These are phyloP conservation scores for Aradophagus sp. DNA, from an alignment of 1,140 invertebrate species.

Conservation along the genomic window DNA sequence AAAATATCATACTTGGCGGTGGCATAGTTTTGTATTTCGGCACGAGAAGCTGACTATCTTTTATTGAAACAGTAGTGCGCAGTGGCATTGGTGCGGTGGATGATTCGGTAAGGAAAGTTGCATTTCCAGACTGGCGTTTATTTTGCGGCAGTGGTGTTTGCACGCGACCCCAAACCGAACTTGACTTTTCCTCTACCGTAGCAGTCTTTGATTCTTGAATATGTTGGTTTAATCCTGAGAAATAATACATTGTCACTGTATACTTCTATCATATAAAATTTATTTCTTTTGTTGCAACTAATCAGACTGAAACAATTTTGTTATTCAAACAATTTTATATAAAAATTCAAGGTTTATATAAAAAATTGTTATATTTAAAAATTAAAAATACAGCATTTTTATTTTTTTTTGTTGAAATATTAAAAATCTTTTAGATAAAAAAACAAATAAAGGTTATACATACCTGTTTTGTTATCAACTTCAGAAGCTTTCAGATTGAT, in stretches of 20 bases:
- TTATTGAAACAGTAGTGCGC: conserved; percentile 66
- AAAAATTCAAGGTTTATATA: no score
- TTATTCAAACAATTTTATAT: no score
- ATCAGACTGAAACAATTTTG: no score
- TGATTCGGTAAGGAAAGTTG: conserved; percentile 76
- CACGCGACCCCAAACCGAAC: conserved; percentile 52
- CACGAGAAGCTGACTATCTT: conserved; percentile 63
- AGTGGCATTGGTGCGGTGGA: conserved; percentile 77
- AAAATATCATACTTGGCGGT: conserved; percentile 63
- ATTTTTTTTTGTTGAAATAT: no score
- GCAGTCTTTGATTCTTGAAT: conserved; percentile 41
- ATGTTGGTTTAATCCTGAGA: conserved; percentile 24
- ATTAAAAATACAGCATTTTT: no score
- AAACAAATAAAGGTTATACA: no score
- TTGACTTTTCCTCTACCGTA: conserved; percentile 50
- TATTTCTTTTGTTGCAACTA: no score
- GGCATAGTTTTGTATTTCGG: conserved; percentile 79
- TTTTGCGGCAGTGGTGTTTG: conserved; percentile 46
- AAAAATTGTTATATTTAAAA: no score
- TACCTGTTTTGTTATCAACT: conserved; percentile 44
- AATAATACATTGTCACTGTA: no score
- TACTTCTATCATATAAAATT: no score
- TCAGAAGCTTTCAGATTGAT: conserved; percentile 33
- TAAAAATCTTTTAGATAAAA: no score
- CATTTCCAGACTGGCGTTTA: conserved; percentile 56